These are phyloP conservation scores for Drosophila kohkoa DNA, from an alignment of 1,140 invertebrate genomes.

Conservation along the genomic window DNA sequence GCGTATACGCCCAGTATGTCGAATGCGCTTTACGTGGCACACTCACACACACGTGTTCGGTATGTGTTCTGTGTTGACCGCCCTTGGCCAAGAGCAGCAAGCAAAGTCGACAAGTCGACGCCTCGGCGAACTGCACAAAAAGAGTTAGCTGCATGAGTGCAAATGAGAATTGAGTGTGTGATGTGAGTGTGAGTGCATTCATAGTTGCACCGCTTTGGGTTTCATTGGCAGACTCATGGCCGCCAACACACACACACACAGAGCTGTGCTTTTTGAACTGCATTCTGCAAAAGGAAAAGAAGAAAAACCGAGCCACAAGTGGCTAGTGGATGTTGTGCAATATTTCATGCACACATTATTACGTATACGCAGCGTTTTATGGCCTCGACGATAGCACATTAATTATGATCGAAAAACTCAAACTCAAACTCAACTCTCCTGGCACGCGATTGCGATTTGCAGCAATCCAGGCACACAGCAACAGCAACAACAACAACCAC, in stretches of 20 bases:
- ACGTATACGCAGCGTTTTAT: conserved; percentile 43
- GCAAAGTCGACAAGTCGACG: neutral
- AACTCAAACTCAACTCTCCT: conserved; percentile 35
- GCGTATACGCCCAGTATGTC: conserved; percentile 27
- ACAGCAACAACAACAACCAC: too few relatives aligned
- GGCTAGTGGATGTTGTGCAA: conserved; percentile 23
- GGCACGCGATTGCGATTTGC: conserved; percentile 5
- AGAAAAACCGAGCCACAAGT: neutral
- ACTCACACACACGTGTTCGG: neutral
- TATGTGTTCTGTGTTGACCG: neutral
- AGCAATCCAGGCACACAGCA: too few relatives aligned
- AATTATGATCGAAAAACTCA: conserved; percentile 52
- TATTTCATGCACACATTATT: conserved; percentile 19
- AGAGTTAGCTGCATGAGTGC: neutral
- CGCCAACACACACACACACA: neutral
- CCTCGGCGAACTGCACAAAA: neutral
- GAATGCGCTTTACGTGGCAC: neutral
- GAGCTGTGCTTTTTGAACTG: neutral
- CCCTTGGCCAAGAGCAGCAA: neutral
- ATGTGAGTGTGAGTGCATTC: too few relatives aligned
- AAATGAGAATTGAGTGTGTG: too few relatives aligned
- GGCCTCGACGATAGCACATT: conserved; percentile 43
- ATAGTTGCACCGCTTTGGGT: too few relatives aligned
- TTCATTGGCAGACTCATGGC: neutral
- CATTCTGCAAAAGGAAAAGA: neutral